These are phyloP conservation scores for Nephrotoma appendiculata DNA, from an alignment of 2,888 invertebrate genomes.

Conservation along the genomic window DNA sequence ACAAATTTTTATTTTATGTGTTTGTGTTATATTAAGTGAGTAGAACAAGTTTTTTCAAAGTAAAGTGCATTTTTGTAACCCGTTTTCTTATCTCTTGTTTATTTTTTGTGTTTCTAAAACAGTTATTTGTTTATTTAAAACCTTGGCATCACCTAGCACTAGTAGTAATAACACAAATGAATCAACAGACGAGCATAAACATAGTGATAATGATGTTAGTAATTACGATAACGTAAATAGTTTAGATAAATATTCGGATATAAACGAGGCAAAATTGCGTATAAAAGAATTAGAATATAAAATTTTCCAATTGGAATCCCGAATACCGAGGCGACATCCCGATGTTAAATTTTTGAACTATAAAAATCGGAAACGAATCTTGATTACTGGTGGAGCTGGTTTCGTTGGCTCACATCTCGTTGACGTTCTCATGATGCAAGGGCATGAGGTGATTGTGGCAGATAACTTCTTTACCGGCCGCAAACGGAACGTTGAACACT, in stretches of 20 bases:
- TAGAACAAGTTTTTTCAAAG: not conserved
- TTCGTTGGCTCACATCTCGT: constrained; percentile 99
- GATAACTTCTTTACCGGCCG: constrained; percentile 98
- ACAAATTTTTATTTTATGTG: constrained; percentile 16
- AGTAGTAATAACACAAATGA: constrained; percentile 5
- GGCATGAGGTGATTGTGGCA: constrained; percentile 91
- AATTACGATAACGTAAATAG: constrained; percentile 1
- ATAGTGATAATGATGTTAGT: not conserved
- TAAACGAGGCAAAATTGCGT: constrained; percentile 24
- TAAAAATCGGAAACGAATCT: constrained; percentile 78
- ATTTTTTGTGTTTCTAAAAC: not conserved
- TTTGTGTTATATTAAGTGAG: constrained; percentile 14
- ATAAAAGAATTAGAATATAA: constrained; percentile 57
- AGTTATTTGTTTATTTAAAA: constrained; percentile 15
- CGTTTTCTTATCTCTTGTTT: not conserved
- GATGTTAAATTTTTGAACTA: constrained; percentile 86
- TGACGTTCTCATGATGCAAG: constrained; percentile 86
- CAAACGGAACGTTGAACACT: constrained; percentile 94
- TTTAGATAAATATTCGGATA: not conserved
- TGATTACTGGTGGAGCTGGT: constrained; percentile 91
- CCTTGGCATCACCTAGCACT: constrained; percentile 11
- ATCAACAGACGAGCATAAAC: not conserved
- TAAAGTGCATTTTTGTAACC: not conserved
- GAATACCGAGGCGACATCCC: constrained; percentile 72
- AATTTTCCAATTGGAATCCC: constrained; percentile 52